Base-by-base conservation (phyloP, 2,797 vertebrate species). In the Hydrocynus forskahlii region DNA sequence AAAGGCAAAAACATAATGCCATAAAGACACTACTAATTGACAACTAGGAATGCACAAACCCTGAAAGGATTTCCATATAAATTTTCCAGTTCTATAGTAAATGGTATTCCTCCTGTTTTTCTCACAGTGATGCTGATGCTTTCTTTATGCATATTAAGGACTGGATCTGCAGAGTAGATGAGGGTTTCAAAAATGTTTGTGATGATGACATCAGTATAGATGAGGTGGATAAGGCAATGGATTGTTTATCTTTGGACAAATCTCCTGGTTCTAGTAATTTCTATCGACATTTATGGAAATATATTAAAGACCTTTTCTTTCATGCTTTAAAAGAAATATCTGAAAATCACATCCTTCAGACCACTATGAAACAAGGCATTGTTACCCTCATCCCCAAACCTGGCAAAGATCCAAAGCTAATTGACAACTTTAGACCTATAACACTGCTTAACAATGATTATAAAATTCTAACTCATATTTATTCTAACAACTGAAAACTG, bases 1-100 rank as follows among this genome's bases (percentile, higher is more conserved):
- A 69, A n/a, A 77, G 14, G 35, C 23, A 60, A 57, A 29, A 17
- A 78, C 35, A 4, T 35, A 35, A 78, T 16, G 16, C 29, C 9
- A 23, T 78, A 16, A 69, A 55, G 12, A 7, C 52, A 7, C 60
- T 78, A 9, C 16, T 78, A 19, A 70, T 70, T 48, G 45, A 78
- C 23, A 13, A 45, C 21, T 7, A 68, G 14, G 29, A 55, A 38
- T 59, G 23, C 16, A 5, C 29, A 21, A 52, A 78, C 21, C 13
- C 16, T 52, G 40, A 43, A 8, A 16, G 1, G 1, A 78, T 70
- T 25, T 38, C 29, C 13, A 25, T 50, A 59, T 8, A 54, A n/a
- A 7, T 12, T 14, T 40, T n/a, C 17, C 17, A 35, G 35, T 55
- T 54, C 4, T 68, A 72, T 13, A 25, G 2, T 16, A 25, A 54